A percentile compares a stretch with the other conserved stretches of the same genome.
Conservation (phyloP, 2,888 invertebrate genomes). For the Parelbella ahira region DNA sequence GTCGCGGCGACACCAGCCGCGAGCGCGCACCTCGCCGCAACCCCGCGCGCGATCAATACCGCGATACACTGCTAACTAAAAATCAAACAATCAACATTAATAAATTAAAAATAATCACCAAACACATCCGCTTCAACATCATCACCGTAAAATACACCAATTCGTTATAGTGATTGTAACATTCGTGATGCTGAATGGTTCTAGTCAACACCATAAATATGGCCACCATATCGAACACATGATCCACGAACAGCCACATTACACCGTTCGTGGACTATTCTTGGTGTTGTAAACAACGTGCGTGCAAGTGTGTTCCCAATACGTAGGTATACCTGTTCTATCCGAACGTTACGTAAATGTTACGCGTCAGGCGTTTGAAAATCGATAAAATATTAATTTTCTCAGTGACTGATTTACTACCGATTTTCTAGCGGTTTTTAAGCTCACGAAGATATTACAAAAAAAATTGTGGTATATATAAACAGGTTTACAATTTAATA, state of each 20-base stretch:
- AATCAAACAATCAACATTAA: conserved; percentile 1
- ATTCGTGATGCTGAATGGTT: conserved; percentile 44
- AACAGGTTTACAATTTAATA: too few relatives aligned
- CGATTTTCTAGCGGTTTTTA: not conserved
- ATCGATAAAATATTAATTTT: conserved; percentile 54
- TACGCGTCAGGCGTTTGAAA: conserved; percentile 40
- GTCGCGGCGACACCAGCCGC: conserved; percentile 76
- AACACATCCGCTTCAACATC: conserved; percentile 15
- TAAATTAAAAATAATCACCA: conserved; percentile 6
- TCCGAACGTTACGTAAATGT: conserved; percentile 60
- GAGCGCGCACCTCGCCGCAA: conserved; percentile 59
- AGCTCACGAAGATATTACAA: too few relatives aligned
- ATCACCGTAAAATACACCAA: conserved; percentile 14
- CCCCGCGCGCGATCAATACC: conserved; percentile 59
- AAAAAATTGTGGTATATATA: too few relatives aligned
- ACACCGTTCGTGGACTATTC: conserved; percentile 48
- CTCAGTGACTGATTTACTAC: conserved; percentile 11
- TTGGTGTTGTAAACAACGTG: conserved; percentile 35
- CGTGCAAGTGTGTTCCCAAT: conserved; percentile 35
- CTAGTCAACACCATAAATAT: conserved; percentile 50
- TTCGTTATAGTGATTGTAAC: conserved; percentile 27
- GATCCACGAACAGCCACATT: conserved; percentile 45
- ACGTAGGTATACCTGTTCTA: conserved; percentile 32
- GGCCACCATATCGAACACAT: conserved; percentile 62
- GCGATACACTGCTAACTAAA: conserved; percentile 36